These are phyloP conservation scores for Oryzias curvinotus DNA, from an alignment of 2,113 vertebrate species.

Conservation along the genomic window DNA sequence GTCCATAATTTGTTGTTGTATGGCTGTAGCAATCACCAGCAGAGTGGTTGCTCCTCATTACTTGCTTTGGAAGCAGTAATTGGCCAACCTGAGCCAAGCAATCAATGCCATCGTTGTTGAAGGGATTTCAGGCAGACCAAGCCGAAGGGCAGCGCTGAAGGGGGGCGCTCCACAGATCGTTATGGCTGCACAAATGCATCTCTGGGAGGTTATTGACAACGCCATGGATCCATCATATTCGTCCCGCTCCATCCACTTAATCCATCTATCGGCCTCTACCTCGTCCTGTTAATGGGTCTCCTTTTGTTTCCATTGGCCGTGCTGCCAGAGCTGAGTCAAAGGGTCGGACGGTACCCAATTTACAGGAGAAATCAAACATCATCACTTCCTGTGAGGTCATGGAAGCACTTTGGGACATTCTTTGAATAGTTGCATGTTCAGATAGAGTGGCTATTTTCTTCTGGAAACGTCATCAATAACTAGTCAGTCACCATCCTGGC, in stretches of 20 bases:
- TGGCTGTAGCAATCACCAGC: constrained; percentile 69
- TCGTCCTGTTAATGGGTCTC: constrained; percentile 41
- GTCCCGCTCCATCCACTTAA: constrained; percentile 16
- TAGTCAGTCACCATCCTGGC: no score
- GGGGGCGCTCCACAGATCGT: constrained; percentile 49
- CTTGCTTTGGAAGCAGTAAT: constrained; percentile 73
- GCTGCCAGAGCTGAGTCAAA: constrained; percentile 27
- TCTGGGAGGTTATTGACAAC: constrained; percentile 47
- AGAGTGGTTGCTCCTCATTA: constrained; percentile 74
- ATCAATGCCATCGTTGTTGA: constrained; percentile 75
- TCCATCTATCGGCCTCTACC: constrained; percentile 24
- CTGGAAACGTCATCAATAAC: no score
- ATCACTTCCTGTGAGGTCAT: background rate
- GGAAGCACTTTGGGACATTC: background rate
- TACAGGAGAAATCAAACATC: background rate
- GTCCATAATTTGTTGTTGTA: constrained; percentile 12
- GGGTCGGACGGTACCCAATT: constrained; percentile 15
- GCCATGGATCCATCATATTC: constrained; percentile 34
- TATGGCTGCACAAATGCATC: constrained; percentile 31
- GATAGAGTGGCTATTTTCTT: no score
- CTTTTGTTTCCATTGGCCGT: constrained; percentile 5
- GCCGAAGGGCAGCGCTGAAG: constrained; percentile 43
- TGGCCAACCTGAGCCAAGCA: constrained; percentile 59
- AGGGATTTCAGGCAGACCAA: constrained; percentile 44
- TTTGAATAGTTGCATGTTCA: background rate